Base-by-base conservation (phyloP, 2,797 vertebrate species). In the Hylomyscus alleni region DNA sequence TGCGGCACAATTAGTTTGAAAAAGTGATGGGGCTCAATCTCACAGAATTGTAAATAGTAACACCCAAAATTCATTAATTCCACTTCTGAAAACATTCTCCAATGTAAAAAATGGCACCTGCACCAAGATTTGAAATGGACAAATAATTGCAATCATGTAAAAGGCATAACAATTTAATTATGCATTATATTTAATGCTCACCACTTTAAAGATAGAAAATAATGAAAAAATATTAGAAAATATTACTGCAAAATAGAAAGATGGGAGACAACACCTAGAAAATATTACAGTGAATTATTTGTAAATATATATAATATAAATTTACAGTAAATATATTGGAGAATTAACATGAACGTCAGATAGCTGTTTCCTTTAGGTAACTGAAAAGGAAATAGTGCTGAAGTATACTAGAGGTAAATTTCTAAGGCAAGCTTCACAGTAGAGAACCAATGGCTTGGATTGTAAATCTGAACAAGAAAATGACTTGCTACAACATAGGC, bases 221-320 rank as follows among this genome's bases (percentile, higher is more conserved):
- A 56, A 54, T 82, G 52, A 76, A 62, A 91, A 91, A 91, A 82
- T 82, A 82, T 10, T 44, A 29, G 54, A 83, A 83, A 47, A 65
- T 84, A 31, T 65, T 62, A 47, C 40, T 47, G 29, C 15, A 29
- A 65, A 65, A 65, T 3, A 29, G 26, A 65, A 62, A 31, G 29
- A 20, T 47, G 40, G 40, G 31, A 26, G 10, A 20, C 17, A 84
- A 20, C 17, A 47, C 13, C 29, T 65, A 37, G 3, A 92, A 76
- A 6, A 82, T 3, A 40, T 31, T 40, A 2, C 1, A 24, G 1
- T 40, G 11, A 26, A 40, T 17, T 94, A 1, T 54, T 76, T 40
- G 47, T 81, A 54, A 72, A n/a, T 12, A 65, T 37, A 4, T 54
- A 4, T 14, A 60, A 76, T 6, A 89, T 69, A 84, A 89, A 29